Evolutionary conservation across 2,888 invertebrate genomes (phyloP), one percentile per base, ranked within the genome.

Genomic region (Cyrtodaria siliqua): DNA sequence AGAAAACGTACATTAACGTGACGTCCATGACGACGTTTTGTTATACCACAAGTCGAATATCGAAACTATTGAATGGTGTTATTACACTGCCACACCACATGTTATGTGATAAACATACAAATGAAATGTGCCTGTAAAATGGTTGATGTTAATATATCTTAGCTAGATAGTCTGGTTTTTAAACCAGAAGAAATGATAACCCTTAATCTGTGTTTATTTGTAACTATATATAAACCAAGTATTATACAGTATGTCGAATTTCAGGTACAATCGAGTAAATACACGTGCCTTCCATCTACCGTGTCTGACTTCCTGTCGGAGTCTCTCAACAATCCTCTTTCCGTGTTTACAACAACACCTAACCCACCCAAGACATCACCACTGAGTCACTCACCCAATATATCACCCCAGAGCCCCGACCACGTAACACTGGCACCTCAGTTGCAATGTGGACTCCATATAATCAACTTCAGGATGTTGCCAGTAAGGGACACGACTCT

Each of bases 251-350:
- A n/a, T n/a, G n/a, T n/a, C n/a, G n/a, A n/a, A n/a, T 67, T 67
- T 23, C 26, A 67, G 66, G 20, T 12, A 14, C 27, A 23, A 1
- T 24, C 12, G n/a, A 16, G 18, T 12, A 18, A 23, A 14, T 14
- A 29, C 44, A 23, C 57, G 0, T 66, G 76, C 20, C 44, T 71
- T 59, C 62, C 62, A 12, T 62, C 76, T 16, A 12, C 47, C 4
- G 4, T 24, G n/a, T 56, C 71, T 23, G 49, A 57, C n/a, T 18
- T 33, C n/a, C 26, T 67, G 1, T 29, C 49, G 1, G 44, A 50
- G 9, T n/a, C 16, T 18, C 62, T 71, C 4, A 71, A 71, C 49
- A 76, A 71, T 42, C 76, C 67, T n/a, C 53, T 71, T 2, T 27
- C 52, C 24, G 26, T 53, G 12, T 49, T 53, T 38, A 27, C 29